These are phyloP conservation scores for Sphaeramia orbicularis DNA, from an alignment of 2,797 vertebrate species.

Conservation along the genomic window DNA sequence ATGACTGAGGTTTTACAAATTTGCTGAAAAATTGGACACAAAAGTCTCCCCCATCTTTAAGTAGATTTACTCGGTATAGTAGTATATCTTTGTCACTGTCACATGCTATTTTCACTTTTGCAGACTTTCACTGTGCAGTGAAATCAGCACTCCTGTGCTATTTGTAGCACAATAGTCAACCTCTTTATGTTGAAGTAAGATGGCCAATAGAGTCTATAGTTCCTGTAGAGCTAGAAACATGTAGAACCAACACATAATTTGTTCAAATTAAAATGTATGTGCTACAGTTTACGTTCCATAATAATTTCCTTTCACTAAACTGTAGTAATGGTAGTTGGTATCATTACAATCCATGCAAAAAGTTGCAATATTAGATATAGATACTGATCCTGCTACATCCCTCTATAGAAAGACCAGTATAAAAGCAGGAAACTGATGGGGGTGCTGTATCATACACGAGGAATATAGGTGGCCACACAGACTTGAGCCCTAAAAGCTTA, in stretches of 20 bases:
- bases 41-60: too few species aligned
- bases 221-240: slow-evolving; percentile 11
- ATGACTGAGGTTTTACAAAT: too few species aligned
- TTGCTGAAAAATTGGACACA: too few species aligned
- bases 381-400: too few species aligned
- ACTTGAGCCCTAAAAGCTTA: slow-evolving; percentile 9
- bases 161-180: slow-evolving; percentile 57
- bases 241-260: neutral
- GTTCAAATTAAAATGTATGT: neutral
- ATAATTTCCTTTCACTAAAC: neutral
- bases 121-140: slow-evolving; percentile 37
- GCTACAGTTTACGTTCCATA: slow-evolving; percentile 8
- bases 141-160: slow-evolving; percentile 43
- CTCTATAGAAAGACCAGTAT: neutral
- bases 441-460: too few species aligned
- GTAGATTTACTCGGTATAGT: neutral
- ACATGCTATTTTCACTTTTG: slow-evolving; percentile 46
- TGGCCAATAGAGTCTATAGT: slow-evolving; percentile 15
- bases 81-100: slow-evolving; percentile 35
- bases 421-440: too few species aligned
- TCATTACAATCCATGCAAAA: neutral
- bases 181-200: slow-evolving; percentile 32
- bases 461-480: neutral
- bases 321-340: neutral
- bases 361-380: neutral